Percentiles rank a stretch among this genome's conserved stretches.
These are phyloP conservation scores for Spongia lamella DNA, from an alignment of 37 sponge, comb jelly and placozoan species.

Conservation along the genomic window DNA sequence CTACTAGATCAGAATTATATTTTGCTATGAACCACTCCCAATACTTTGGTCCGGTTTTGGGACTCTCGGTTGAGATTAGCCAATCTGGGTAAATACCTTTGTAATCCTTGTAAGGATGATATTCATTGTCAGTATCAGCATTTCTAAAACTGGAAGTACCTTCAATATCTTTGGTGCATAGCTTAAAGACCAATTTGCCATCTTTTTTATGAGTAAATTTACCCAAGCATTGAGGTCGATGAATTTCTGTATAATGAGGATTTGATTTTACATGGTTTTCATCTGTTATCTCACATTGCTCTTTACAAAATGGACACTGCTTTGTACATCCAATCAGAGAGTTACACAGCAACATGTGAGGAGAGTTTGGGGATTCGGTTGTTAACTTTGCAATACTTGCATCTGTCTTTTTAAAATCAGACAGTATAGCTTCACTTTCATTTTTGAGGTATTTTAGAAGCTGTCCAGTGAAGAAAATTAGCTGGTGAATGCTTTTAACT, in stretches of 20 bases:
- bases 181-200: background rate
- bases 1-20: background rate
- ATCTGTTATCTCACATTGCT: conserved; percentile 19
- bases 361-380: background rate
- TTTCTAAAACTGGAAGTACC: background rate
- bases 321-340: conserved; percentile 1
- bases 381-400: background rate
- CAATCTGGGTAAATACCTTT: conserved; percentile 1
- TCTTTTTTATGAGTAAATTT: background rate
- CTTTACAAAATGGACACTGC: conserved; percentile 20
- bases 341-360: conserved; percentile 1
- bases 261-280: conserved; percentile 2
- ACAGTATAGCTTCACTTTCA: too few species aligned
- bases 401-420: background rate
- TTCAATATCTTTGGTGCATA: background rate
- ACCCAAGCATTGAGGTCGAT: conserved; percentile 12
- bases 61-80: conserved; percentile 1
- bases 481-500: background rate
- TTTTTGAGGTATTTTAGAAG: background rate
- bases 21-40: conserved; percentile 19
- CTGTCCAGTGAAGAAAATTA: conserved; percentile 6
- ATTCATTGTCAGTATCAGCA: background rate
- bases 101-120: conserved; percentile 7
- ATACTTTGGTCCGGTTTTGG: background rate
- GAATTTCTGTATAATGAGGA: background rate